phyloP scores from a whole-genome alignment of 1,140 invertebrate species.

The Gryon sp. region DNA sequence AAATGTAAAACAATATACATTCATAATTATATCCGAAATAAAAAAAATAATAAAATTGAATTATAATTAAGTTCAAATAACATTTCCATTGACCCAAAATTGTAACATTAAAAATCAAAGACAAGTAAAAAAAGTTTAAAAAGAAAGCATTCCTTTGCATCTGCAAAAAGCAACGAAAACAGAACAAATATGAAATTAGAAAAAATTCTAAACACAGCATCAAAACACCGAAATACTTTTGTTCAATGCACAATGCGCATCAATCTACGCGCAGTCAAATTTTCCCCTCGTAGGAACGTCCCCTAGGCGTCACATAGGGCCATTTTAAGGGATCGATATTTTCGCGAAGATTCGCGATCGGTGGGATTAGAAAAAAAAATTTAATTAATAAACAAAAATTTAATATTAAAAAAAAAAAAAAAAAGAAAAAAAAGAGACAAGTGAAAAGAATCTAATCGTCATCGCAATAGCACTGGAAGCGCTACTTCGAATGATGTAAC shows the following conservation, averaged over 20 bases:
- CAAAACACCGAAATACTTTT: no score
- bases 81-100: no score
- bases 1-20: no score
- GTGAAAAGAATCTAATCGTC: constrained; percentile 16
- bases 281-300: constrained; percentile 63
- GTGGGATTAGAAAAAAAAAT: background rate
- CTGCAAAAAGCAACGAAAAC: no score
- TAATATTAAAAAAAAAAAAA: constrained; percentile 1
- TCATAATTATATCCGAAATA: no score
- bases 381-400: background rate
- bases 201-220: background rate
- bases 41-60: no score
- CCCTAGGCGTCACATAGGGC: constrained; percentile 57
- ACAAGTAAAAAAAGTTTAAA: no score
- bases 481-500: constrained; percentile 75
- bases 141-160: no score
- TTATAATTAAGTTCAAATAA: no score
- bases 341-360: constrained; percentile 38
- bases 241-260: constrained; percentile 33
- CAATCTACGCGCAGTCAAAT: constrained; percentile 58
- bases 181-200: no score
- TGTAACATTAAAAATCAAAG: no score
- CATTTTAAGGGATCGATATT: constrained; percentile 70
- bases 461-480: constrained; percentile 50
- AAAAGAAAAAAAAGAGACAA: constrained; percentile 65